Evolutionary conservation across 2,888 invertebrate genomes (phyloP).

Genomic region (Tipula confusa): DNA sequence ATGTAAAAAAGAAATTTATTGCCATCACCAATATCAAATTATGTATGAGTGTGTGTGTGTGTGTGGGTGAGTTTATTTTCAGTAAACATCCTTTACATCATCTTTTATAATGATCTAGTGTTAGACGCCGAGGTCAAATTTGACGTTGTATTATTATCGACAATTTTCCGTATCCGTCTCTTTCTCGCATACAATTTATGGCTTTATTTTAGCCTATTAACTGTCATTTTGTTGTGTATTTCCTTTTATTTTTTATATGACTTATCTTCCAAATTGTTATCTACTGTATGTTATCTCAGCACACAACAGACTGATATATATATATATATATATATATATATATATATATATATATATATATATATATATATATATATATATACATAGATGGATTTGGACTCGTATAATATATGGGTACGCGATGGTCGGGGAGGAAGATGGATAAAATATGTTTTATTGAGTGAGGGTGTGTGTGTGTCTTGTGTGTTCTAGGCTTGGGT

Average conservation of each 20-base stretch:
- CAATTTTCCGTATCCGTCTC: neutral
- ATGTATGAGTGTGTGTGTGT: too few relatives aligned
- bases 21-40: neutral
- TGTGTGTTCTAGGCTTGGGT: neutral
- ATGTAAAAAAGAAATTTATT: too few relatives aligned
- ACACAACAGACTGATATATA: neutral
- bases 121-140: neutral
- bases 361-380: neutral
- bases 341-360: neutral
- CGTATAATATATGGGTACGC: too few relatives aligned
- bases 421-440: neutral
- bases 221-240: neutral
- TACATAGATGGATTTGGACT: too few relatives aligned
- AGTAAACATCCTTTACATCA: neutral
- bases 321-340: neutral
- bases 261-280: slow-evolving; percentile 15
- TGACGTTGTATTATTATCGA: neutral
- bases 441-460: neutral
- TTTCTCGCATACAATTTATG: neutral
- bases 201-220: neutral
- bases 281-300: neutral
- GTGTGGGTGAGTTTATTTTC: too few relatives aligned
- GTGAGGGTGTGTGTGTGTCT: neutral
- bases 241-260: neutral
- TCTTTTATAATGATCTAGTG: neutral